These are phyloP conservation scores for Calephelis virginiensis DNA, from an alignment of 1,140 invertebrate genomes.

Conservation along the genomic window DNA sequence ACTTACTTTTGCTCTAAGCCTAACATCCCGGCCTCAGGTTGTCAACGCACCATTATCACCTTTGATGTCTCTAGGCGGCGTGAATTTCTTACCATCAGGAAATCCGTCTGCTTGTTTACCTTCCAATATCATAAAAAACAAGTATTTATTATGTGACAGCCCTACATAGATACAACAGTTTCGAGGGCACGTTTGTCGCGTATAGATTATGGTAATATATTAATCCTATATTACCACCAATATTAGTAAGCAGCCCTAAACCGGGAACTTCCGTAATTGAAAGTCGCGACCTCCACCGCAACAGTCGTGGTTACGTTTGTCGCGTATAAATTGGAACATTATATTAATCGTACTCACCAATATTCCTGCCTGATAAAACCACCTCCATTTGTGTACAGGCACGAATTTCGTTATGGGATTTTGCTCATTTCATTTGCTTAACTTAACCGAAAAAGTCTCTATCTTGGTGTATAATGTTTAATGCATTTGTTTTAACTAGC, in stretches of 20 bases:
- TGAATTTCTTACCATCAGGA: too few species aligned
- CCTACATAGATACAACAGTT: not conserved
- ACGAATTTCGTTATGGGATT: too few species aligned
- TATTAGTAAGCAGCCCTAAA: constrained; percentile 16
- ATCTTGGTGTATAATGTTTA: too few species aligned
- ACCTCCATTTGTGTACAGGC: constrained; percentile 12
- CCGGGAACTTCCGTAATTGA: constrained; percentile 40
- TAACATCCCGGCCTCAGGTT: too few species aligned
- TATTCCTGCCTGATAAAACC: constrained; percentile 24
- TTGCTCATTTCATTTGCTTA: too few species aligned
- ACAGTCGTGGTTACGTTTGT: constrained; percentile 34
- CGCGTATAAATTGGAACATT: constrained; percentile 64
- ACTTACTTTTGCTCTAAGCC: too few species aligned
- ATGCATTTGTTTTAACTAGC: too few species aligned
- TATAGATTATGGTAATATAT: constrained; percentile 3
- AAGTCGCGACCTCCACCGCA: constrained; percentile 46
- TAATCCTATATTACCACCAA: constrained; percentile 5
- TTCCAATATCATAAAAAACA: too few species aligned
- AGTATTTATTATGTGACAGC: not conserved
- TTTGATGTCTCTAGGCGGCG: too few species aligned
- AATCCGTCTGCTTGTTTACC: too few species aligned
- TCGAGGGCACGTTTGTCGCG: not conserved
- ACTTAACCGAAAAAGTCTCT: too few species aligned
- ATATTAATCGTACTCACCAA: constrained; percentile 54
- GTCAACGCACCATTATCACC: too few species aligned